phyloP scores from a whole-genome alignment of 2,797 vertebrate genomes.

The Sebastes trivittatus region DNA sequence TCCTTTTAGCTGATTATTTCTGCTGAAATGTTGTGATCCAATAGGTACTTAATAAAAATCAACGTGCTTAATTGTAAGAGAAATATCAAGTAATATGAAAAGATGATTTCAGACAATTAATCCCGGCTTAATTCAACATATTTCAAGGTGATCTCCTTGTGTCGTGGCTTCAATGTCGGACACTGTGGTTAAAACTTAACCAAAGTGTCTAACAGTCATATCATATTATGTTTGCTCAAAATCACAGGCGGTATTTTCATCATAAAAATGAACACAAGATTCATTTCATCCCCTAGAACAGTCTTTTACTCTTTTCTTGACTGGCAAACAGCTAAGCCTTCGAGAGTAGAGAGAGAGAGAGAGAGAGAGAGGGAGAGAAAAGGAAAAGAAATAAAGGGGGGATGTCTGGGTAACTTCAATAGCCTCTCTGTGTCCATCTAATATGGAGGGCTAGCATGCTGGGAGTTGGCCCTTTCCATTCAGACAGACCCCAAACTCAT shows the following conservation, averaged over 20 bases:
- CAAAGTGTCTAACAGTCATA: not conserved
- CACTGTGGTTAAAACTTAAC: conserved; percentile 1
- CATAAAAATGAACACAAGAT: conserved; percentile 50
- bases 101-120: not conserved
- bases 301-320: conserved; percentile 59
- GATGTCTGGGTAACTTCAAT: conserved; percentile 80
- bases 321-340: conserved; percentile 62
- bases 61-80: not conserved
- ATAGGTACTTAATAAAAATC: not conserved
- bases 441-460: conserved; percentile 82
- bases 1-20: not conserved
- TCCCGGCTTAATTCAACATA: not conserved
- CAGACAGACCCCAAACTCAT: conserved; percentile 80
- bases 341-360: conserved; percentile 48
- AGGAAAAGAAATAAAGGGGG: conserved; percentile 70
- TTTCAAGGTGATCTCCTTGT: not conserved
- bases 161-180: not conserved
- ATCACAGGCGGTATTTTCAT: conserved; percentile 54
- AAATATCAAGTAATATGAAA: not conserved
- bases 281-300: conserved; percentile 51
- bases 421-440: conserved; percentile 82
- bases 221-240: conserved; percentile 43
- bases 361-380: conserved; percentile 60
- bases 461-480: conserved; percentile 83
- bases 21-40: not conserved